Conservation (phyloP, 2,888 invertebrate genomes). For the Ischnus inquisitorius region DNA sequence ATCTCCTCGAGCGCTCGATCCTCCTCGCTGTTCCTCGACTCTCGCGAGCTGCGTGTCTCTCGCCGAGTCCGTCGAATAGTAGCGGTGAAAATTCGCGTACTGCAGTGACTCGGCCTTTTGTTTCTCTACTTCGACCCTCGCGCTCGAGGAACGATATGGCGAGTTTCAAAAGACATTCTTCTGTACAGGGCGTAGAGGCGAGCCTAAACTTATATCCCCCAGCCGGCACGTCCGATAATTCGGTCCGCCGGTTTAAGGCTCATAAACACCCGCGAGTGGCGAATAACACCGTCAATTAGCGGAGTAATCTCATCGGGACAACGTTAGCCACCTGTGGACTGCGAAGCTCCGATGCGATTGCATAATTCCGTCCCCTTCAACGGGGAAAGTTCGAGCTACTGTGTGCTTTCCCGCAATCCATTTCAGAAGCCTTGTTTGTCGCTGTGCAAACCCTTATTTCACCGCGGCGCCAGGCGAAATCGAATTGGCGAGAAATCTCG, state of each 20-base stretch:
- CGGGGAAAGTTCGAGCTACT: neutral
- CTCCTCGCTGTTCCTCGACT: too few species aligned
- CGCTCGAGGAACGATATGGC: too few species aligned
- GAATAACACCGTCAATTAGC: conserved; percentile 7
- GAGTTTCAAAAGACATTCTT: too few species aligned
- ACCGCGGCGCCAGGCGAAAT: neutral
- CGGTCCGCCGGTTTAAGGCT: neutral
- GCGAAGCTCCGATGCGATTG: conserved; percentile 11
- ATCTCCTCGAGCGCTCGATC: too few species aligned
- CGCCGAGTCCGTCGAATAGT: too few species aligned
- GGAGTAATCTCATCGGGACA: conserved; percentile 11
- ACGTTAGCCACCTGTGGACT: conserved; percentile 37
- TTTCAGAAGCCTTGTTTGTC: neutral
- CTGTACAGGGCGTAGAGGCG: too few species aligned
- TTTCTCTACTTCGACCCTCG: too few species aligned
- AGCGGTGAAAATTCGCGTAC: too few species aligned
- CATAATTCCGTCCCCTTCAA: neutral
- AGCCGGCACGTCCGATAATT: neutral
- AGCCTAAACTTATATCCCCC: too few species aligned
- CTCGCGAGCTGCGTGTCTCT: too few species aligned
- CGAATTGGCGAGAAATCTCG: conserved; percentile 1
- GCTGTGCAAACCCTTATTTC: neutral
- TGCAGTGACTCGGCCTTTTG: too few species aligned
- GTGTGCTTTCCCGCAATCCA: neutral
- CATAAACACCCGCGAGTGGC: neutral